phyloP scores from a whole-genome alignment of 2,797 vertebrate genomes.

The Neosilurus mollespiculum region DNA sequence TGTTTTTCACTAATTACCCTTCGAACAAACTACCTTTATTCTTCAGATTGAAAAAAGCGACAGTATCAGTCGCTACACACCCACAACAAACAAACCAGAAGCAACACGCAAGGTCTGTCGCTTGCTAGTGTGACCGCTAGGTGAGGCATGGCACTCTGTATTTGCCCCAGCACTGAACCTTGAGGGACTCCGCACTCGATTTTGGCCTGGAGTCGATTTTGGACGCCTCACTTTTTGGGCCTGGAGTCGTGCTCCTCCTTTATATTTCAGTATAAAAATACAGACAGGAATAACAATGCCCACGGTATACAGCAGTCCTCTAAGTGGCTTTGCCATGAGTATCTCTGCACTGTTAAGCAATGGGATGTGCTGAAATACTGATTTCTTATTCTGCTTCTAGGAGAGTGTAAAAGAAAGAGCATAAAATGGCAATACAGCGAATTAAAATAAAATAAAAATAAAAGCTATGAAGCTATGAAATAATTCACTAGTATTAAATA shows the following conservation, averaged over 20 bases:
- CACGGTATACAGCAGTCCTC: slow-evolving; percentile 18
- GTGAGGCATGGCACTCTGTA: background rate
- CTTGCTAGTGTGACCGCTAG: slow-evolving; percentile 4
- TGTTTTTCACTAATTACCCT: background rate
- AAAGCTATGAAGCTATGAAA: slow-evolving; percentile 2
- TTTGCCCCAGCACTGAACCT: slow-evolving; percentile 1
- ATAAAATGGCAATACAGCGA: background rate
- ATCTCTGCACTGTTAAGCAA: slow-evolving; percentile 30
- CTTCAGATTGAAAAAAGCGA: background rate
- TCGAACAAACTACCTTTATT: background rate
- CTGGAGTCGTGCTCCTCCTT: background rate
- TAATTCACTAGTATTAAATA: slow-evolving; percentile 19
- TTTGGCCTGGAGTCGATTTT: background rate
- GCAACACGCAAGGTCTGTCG: background rate
- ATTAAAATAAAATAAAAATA: background rate
- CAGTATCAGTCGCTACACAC: background rate
- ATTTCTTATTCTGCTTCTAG: slow-evolving; percentile 21
- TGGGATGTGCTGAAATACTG: slow-evolving; percentile 42
- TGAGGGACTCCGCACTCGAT: background rate
- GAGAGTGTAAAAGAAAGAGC: background rate
- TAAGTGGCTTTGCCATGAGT: slow-evolving; percentile 31
- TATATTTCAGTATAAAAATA: slow-evolving; percentile 32
- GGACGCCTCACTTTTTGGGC: too few species aligned
- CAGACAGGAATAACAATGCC: slow-evolving; percentile 1
- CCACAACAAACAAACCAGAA: background rate